Conservation (phyloP, 2,888 invertebrate genomes). For the Thereva unica region DNA sequence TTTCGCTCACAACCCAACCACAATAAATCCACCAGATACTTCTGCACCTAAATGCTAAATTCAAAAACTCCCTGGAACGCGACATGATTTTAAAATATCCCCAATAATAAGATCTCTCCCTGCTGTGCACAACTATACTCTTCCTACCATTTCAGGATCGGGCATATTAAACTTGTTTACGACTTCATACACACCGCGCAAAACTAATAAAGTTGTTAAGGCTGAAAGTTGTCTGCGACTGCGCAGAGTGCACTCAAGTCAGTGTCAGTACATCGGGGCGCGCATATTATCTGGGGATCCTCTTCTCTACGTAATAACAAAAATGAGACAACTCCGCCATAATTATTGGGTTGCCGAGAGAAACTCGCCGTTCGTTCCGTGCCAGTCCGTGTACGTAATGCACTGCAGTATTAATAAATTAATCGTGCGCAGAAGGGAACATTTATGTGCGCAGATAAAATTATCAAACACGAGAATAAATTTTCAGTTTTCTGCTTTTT, state of each 20-base stretch:
- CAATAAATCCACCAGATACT: too few relatives aligned
- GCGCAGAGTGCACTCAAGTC: not conserved
- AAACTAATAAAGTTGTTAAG: slow-evolving; percentile 28
- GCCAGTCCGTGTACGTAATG: not conserved
- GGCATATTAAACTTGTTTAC: slow-evolving; percentile 16
- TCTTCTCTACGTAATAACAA: slow-evolving; percentile 20
- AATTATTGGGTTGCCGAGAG: slow-evolving; percentile 12
- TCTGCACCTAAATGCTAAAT: too few relatives aligned
- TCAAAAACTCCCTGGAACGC: too few relatives aligned
- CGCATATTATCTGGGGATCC: not conserved
- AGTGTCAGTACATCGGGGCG: too few relatives aligned
- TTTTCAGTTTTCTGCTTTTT: not conserved
- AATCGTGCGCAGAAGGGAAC: slow-evolving; percentile 21
- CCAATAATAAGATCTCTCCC: too few relatives aligned
- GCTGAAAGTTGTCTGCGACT: slow-evolving; percentile 3
- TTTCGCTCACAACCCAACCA: too few relatives aligned
- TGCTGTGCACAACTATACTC: too few relatives aligned
- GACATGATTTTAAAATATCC: too few relatives aligned
- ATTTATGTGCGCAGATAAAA: slow-evolving; percentile 24
- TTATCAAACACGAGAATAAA: slow-evolving; percentile 21
- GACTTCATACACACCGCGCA: slow-evolving; percentile 10
- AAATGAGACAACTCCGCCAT: slow-evolving; percentile 15
- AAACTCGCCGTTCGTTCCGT: not conserved
- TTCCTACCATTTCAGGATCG: too few relatives aligned
- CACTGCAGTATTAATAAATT: slow-evolving; percentile 28